A percentile compares a stretch with the other conserved stretches of the same genome.
Evolutionary conservation across 2,888 invertebrate species (phyloP).

Genomic region (Parascotia fuliginaria): DNA sequence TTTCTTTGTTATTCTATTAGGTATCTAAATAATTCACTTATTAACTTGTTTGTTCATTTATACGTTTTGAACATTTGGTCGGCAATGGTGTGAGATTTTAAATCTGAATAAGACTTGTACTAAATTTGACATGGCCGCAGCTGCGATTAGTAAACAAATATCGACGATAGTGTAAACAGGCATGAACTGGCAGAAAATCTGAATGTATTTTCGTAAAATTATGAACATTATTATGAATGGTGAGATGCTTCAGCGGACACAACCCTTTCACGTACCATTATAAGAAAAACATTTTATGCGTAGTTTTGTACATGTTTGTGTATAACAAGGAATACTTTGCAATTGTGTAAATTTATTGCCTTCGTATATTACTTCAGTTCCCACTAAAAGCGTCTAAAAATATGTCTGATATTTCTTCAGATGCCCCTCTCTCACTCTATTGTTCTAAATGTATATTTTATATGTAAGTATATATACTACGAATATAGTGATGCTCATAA

Average conservation of each 20-base stretch:
- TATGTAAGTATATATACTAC: no score
- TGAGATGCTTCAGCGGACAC: not conserved
- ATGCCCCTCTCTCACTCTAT: not conserved
- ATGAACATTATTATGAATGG: not conserved
- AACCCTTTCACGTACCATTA: not conserved
- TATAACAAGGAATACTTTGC: not conserved
- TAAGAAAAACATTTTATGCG: not conserved
- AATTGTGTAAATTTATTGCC: not conserved
- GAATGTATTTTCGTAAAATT: not conserved
- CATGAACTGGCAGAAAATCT: not conserved
- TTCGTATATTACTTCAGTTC: not conserved
- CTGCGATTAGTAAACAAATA: not conserved
- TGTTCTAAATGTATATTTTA: not conserved
- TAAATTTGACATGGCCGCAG: not conserved
- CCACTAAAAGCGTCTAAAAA: not conserved
- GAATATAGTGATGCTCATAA: not conserved
- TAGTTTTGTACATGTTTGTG: not conserved
- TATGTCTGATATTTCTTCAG: not conserved
- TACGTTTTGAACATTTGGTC: not conserved
- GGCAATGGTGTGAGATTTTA: not conserved
- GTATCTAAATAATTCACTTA: not conserved
- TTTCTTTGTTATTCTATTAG: not conserved
- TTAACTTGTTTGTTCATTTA: not conserved
- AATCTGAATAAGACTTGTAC: not conserved
- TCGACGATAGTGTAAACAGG: not conserved